A percentile compares a stretch with the other conserved stretches of the same genome.
Conservation (phyloP, 2,113 vertebrate species). For the Pseudolaguvia tuberculata region DNA sequence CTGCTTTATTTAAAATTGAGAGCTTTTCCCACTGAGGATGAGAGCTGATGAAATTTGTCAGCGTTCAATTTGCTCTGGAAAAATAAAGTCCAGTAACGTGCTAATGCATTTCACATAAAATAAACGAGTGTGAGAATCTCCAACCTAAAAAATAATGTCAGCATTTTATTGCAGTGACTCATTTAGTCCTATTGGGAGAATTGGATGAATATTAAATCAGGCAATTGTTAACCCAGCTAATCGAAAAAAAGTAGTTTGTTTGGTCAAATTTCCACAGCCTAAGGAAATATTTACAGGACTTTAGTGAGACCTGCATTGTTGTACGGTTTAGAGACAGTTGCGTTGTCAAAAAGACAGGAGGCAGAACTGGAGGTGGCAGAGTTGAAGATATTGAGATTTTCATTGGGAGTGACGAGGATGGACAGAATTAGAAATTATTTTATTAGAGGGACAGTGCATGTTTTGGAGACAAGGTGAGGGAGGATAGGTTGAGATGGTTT, state of each 20-base stretch:
- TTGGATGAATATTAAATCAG: background rate
- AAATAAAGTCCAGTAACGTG: background rate
- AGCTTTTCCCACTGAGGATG: background rate
- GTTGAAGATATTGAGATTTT: no score
- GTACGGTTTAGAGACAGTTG: no score
- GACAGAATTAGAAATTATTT: no score
- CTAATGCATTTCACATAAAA: background rate
- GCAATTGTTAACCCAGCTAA: background rate
- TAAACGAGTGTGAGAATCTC: background rate
- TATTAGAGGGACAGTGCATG: no score
- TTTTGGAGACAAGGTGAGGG: no score
- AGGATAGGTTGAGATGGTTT: no score
- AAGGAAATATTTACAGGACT: no score
- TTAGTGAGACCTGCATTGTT: no score
- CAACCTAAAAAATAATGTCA: background rate
- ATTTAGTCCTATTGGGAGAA: background rate
- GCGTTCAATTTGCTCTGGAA: constrained; percentile 1
- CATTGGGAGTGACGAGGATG: no score
- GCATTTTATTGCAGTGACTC: background rate
- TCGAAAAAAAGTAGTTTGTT: background rate
- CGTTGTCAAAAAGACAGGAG: no score
- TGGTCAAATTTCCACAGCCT: background rate
- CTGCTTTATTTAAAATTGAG: background rate
- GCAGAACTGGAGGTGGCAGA: no score
- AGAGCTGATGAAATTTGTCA: constrained; percentile 8